Evolutionary conservation across 53 echinoderm and acorn worm genomes (phyloP), one percentile per base, ranked within the genome.

Genomic region (Temnopleurus reevesii): DNA sequence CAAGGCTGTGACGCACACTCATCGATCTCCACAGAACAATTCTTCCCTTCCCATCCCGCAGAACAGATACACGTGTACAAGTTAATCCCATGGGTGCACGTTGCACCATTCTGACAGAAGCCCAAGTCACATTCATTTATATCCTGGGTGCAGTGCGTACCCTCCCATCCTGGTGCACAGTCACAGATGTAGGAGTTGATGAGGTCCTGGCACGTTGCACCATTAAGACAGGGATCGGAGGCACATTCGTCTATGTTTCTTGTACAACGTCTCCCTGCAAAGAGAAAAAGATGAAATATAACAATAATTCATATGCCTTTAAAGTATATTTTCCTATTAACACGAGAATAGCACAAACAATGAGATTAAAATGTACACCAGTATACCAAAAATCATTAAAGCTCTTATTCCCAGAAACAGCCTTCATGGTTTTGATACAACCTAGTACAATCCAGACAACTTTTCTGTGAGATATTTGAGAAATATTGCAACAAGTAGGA

Each of bases 111-210:
- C 45, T 63, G 91, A 77, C 98, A 98, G 55, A 30, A 92, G 30
- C 92, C 94, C 0, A 90, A 71, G 13, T 59, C 91, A 51, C 98
- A 98, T 71, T 98, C 98, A 35, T 98, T 77, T 19, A 98, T 59
- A 47, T 98, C 98, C 17, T 35, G 60, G 25, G 79, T 55, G 76
- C 98, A 98, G 34, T 38, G 93, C 12, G 26, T 26, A n/a, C 98
- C 98, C 90, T 95, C 95, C 98, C 98, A 98, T 19, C 95, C 94
- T 0, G 93, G 86, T 54, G 77, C 53, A 28, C 98, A 98, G 46
- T 60, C 47, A 64, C 98, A 98, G 58, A 89, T 47, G 90, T 92
- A 98, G 15, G 90, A 91, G 53, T 98, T 94, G 89, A 90, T 36
- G 2, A 54, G 63, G 53, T 98, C 98, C 15, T 21, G 24, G 53